Evolutionary conservation across 2,113 vertebrate genomes (phyloP).

Genomic region (Hemiprocne comata): DNA sequence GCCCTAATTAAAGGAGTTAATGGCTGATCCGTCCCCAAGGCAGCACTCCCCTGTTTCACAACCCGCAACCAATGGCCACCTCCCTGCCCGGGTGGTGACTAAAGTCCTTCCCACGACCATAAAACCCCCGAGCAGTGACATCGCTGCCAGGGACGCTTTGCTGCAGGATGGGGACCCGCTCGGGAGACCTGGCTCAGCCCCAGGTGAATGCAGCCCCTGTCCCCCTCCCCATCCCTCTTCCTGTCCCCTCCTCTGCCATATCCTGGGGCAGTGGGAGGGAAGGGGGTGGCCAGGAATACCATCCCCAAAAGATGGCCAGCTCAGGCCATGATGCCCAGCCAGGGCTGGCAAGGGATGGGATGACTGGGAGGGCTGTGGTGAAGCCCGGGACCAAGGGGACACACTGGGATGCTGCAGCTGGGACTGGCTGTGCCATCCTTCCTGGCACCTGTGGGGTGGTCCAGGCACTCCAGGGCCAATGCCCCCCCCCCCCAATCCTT

Average conservation of each 20-base stretch:
- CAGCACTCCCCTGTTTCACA: slow-evolving; percentile 45
- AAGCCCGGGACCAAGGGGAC: background rate
- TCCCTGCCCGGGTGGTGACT: slow-evolving; percentile 10
- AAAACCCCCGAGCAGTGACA: slow-evolving; percentile 2
- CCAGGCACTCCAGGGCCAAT: accelerated
- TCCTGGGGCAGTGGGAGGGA: background rate
- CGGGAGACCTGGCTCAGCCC: slow-evolving; percentile 25
- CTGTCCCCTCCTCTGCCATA: background rate
- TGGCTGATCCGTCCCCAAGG: slow-evolving; percentile 35
- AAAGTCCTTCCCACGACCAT: slow-evolving; percentile 67
- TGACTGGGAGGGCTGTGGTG: background rate
- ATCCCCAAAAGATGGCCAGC: accelerated
- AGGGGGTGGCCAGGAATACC: accelerated
- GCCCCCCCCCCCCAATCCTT: background rate
- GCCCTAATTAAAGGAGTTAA: slow-evolving; percentile 60
- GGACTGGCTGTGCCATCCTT: background rate
- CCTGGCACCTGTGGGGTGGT: background rate
- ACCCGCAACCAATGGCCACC: slow-evolving; percentile 18
- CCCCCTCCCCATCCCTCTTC: background rate
- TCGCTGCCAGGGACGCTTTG: background rate
- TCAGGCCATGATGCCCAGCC: background rate
- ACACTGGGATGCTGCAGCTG: accelerated
- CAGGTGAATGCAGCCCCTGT: slow-evolving; percentile 30
- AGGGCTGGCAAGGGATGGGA: background rate
- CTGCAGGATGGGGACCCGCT: slow-evolving; percentile 48